These are phyloP conservation scores for Bilobella aurantiaca DNA, from an alignment of 1,140 invertebrate species.

Conservation along the genomic window DNA sequence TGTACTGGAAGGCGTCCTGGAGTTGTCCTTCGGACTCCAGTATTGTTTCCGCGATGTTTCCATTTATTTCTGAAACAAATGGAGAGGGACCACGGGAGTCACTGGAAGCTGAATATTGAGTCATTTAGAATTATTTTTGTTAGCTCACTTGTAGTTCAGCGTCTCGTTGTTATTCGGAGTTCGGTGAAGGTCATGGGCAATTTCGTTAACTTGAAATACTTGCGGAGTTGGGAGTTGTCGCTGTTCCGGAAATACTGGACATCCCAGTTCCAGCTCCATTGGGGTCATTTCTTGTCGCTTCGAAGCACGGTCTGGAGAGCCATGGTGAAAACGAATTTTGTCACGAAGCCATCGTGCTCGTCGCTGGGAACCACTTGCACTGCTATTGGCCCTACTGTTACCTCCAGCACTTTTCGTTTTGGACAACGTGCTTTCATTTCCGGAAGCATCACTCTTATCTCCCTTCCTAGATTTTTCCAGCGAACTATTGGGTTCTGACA, in stretches of 20 bases:
- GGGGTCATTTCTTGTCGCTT: background rate
- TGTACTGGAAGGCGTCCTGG: background rate
- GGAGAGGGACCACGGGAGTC: background rate
- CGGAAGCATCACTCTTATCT: background rate
- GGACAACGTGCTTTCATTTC: background rate
- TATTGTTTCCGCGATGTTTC: background rate
- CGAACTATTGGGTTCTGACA: constrained; percentile 8
- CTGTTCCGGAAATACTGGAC: too few species aligned
- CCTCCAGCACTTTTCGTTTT: background rate
- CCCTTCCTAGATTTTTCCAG: background rate
- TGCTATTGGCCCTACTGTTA: background rate
- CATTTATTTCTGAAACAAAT: background rate
- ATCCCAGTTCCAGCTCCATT: background rate
- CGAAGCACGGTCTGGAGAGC: background rate
- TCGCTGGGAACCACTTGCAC: background rate
- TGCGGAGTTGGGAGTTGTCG: too few species aligned
- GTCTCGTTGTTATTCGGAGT: background rate
- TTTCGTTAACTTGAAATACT: background rate
- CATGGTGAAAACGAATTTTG: constrained; percentile 8
- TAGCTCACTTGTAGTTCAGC: background rate
- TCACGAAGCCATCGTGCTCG: constrained; percentile 17
- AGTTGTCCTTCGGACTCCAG: background rate
- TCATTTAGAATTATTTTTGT: too few species aligned
- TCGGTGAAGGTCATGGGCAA: too few species aligned
- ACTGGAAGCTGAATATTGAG: too few species aligned